Evolutionary conservation across 2,797 vertebrate genomes (phyloP).

Genomic region (Cheirogaleus major): DNA sequence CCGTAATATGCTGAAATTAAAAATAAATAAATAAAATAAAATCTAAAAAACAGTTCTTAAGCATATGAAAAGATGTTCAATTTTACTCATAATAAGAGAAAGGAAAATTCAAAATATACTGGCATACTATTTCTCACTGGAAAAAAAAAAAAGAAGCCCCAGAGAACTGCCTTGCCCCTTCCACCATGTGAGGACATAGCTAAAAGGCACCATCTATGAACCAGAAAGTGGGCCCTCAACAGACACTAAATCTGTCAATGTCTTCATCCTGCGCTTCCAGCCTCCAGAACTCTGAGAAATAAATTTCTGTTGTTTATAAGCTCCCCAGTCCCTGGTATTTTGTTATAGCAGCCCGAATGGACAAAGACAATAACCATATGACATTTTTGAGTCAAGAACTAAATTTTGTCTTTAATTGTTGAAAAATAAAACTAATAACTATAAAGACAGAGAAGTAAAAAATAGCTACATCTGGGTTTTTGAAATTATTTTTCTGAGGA

Average conservation of each 20-base stretch:
- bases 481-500: slow-evolving; percentile 62
- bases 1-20: no score
- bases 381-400: background rate
- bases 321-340: background rate
- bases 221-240: background rate
- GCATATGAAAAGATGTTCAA: no score
- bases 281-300: background rate
- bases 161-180: background rate
- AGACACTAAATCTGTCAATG: background rate
- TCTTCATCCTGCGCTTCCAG: background rate
- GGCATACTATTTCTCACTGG: no score
- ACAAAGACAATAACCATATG: background rate
- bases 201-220: background rate
- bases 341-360: background rate
- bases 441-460: background rate
- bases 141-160: background rate
- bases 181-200: background rate
- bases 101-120: no score
- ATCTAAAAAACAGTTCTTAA: no score
- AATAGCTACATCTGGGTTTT: background rate
- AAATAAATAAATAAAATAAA: no score
- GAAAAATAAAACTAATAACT: background rate
- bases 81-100: no score
- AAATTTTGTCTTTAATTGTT: slow-evolving; percentile 2
- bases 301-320: background rate